A percentile compares a stretch with the other conserved stretches of the same genome.
These are phyloP conservation scores for Fragum whitleyi DNA, from an alignment of 2,888 invertebrate species.

Conservation along the genomic window DNA sequence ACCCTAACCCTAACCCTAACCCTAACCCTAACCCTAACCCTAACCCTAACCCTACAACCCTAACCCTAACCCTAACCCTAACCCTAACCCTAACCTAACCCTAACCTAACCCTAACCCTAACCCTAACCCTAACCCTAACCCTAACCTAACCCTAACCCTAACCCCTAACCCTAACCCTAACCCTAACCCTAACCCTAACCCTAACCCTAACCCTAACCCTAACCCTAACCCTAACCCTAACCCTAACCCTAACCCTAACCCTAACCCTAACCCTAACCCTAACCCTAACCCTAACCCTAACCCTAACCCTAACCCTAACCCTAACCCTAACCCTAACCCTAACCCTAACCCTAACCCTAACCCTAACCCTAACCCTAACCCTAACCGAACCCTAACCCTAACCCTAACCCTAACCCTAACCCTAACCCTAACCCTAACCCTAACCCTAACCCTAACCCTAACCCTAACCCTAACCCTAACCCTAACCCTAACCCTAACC, in stretches of 20 bases:
- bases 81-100: slow-evolving; percentile 55
- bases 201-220: slow-evolving; percentile 58
- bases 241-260: slow-evolving; percentile 42
- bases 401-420: slow-evolving; percentile 63
- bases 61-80: slow-evolving; percentile 68
- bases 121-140: slow-evolving; percentile 47
- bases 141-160: slow-evolving; percentile 36
- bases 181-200: slow-evolving; percentile 62
- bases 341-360: slow-evolving; percentile 67
- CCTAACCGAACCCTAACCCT: slow-evolving; percentile 70
- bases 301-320: slow-evolving; percentile 62
- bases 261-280: slow-evolving; percentile 41
- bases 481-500: slow-evolving; percentile 68
- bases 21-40: slow-evolving; percentile 35
- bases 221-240: slow-evolving; percentile 65
- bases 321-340: slow-evolving; percentile 61
- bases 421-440: slow-evolving; percentile 65
- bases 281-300: slow-evolving; percentile 51
- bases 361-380: slow-evolving; percentile 69
- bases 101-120: slow-evolving; percentile 54
- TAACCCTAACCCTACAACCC: slow-evolving; percentile 65
- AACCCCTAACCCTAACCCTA: slow-evolving; percentile 44
- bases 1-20: slow-evolving; percentile 50
- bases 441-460: slow-evolving; percentile 56
- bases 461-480: slow-evolving; percentile 56